phyloP scores from a whole-genome alignment of 2,888 invertebrate species.

The Tethea ocularis region DNA sequence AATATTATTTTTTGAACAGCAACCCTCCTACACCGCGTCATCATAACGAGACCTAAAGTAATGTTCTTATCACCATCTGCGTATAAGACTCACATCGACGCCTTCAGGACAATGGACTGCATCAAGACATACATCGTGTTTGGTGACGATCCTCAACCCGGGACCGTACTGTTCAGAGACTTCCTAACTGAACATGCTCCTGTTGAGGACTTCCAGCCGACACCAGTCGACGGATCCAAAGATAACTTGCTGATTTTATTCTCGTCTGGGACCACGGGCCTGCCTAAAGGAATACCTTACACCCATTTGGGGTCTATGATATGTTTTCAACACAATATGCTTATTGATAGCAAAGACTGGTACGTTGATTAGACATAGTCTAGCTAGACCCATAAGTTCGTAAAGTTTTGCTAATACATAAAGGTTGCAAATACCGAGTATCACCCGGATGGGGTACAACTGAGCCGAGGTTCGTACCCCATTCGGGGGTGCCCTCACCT shows the following conservation, averaged over 20 bases:
- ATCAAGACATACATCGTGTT: slow-evolving; percentile 29
- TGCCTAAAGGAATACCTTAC: slow-evolving; percentile 43
- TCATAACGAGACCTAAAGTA: slow-evolving; percentile 35
- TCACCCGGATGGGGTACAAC: too few relatives aligned
- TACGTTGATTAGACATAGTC: slow-evolving; percentile 23
- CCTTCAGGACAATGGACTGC: slow-evolving; percentile 14
- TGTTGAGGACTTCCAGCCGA: slow-evolving; percentile 28
- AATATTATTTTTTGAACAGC: slow-evolving; percentile 28
- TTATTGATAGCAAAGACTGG: slow-evolving; percentile 13
- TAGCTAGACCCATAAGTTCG: too few relatives aligned
- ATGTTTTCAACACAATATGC: slow-evolving; percentile 3
- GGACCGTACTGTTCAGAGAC: slow-evolving; percentile 25
- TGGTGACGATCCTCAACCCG: slow-evolving; percentile 19
- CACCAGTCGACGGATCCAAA: slow-evolving; percentile 35
- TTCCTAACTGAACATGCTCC: slow-evolving; percentile 25
- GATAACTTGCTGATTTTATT: slow-evolving; percentile 34
- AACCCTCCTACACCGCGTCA: slow-evolving; percentile 32
- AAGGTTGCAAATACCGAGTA: too few relatives aligned
- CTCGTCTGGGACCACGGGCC: slow-evolving; percentile 48
- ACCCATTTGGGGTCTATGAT: slow-evolving; percentile 34
- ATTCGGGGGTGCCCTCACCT: too few relatives aligned
- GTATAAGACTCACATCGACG: slow-evolving; percentile 23
- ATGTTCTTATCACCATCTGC: slow-evolving; percentile 37
- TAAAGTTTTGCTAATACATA: too few relatives aligned
- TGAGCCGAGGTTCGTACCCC: too few relatives aligned